Conservation (phyloP, 2,888 invertebrate species). For the Blera fallax region DNA sequence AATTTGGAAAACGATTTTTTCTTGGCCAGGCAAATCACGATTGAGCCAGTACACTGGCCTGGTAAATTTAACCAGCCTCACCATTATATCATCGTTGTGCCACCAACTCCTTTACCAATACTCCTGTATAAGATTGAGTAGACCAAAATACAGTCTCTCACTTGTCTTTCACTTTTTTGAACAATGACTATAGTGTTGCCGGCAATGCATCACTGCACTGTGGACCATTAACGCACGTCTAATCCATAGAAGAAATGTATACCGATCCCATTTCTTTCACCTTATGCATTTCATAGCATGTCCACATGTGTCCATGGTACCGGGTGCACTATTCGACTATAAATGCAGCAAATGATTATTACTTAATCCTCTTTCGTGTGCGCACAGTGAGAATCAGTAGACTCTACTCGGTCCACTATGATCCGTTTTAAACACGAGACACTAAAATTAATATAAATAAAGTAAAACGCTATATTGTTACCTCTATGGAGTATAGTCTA, state of each 20-base stretch:
- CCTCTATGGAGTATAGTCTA: neutral
- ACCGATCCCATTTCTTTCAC: slow-evolving; percentile 62
- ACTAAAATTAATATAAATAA: slow-evolving; percentile 57
- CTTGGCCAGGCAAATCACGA: neutral
- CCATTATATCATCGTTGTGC: neutral
- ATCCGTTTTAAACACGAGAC: slow-evolving; percentile 19
- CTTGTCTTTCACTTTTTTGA: slow-evolving; percentile 56
- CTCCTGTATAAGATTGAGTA: slow-evolving; percentile 13
- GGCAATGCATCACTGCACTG: slow-evolving; percentile 60
- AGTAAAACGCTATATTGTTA: slow-evolving; percentile 5
- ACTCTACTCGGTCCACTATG: neutral
- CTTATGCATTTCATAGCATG: neutral
- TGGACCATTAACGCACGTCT: slow-evolving; percentile 60
- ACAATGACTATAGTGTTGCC: slow-evolving; percentile 52
- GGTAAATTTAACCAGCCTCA: neutral
- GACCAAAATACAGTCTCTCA: slow-evolving; percentile 25
- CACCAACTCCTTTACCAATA: neutral
- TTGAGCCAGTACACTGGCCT: neutral
- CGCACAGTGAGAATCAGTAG: neutral
- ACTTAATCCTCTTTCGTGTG: slow-evolving; percentile 45
- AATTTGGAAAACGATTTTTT: too few species aligned
- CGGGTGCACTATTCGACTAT: slow-evolving; percentile 26
- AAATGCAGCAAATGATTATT: slow-evolving; percentile 58
- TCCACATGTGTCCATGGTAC: slow-evolving; percentile 7
- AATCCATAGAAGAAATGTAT: slow-evolving; percentile 46